Conservation (phyloP, 2,113 vertebrate species). For the Raja brachyura region DNA sequence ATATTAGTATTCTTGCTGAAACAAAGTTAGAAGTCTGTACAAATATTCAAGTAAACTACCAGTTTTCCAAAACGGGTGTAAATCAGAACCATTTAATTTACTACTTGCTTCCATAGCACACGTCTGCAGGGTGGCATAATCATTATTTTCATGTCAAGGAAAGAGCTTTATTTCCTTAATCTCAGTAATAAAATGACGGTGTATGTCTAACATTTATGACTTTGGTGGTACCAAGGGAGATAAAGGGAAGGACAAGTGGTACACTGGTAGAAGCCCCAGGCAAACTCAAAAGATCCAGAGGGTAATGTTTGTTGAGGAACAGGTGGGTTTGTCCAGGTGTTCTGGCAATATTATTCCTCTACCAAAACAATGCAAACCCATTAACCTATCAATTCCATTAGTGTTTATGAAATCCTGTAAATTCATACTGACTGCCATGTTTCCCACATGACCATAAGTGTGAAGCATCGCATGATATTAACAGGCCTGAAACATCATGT, state of each 20-base stretch:
- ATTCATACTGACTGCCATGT: background rate
- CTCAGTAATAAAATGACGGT: too few species aligned
- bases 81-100: background rate
- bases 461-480: too few species aligned
- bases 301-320: background rate
- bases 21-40: background rate
- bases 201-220: background rate
- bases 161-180: background rate
- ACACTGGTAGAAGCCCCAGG: background rate
- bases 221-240: background rate
- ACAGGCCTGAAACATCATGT: too few species aligned
- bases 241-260: background rate
- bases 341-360: background rate
- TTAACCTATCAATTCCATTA: background rate
- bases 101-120: background rate
- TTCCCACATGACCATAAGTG: background rate
- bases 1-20: background rate
- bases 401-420: background rate
- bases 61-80: background rate
- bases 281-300: background rate
- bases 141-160: background rate
- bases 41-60: background rate
- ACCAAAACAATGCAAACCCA: background rate
- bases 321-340: background rate
- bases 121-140: background rate